A percentile compares a stretch with the other conserved stretches of the same genome.
These are phyloP conservation scores for Megalops atlanticus DNA, from an alignment of 2,113 vertebrate species.

Conservation along the genomic window DNA sequence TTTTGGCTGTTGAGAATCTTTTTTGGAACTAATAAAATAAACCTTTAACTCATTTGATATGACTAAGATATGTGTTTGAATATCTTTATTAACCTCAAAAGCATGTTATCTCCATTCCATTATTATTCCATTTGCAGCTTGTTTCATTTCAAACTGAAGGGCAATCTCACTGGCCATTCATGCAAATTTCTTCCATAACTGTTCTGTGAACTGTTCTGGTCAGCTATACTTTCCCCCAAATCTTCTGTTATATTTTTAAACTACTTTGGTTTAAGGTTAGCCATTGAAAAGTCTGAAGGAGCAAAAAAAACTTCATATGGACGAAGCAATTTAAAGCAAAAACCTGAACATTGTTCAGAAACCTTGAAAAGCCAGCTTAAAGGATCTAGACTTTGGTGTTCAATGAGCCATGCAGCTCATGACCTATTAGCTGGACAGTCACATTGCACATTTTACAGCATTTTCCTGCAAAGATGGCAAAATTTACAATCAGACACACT, in stretches of 20 bases:
- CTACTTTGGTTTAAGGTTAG: not conserved
- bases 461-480: not conserved
- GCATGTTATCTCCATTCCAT: conserved; percentile 8
- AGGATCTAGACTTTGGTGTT: not conserved
- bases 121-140: conserved; percentile 19
- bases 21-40: too few species aligned
- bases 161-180: not conserved
- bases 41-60: too few species aligned
- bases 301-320: not conserved
- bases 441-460: not conserved
- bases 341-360: not conserved
- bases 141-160: too few species aligned
- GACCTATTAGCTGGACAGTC: not conserved
- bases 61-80: not conserved
- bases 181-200: not conserved
- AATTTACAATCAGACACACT: not conserved
- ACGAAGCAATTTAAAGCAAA: not conserved
- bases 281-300: not conserved
- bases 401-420: not conserved
- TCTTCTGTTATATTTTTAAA: not conserved
- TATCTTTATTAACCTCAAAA: conserved; percentile 8
- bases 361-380: not conserved
- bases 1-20: too few species aligned
- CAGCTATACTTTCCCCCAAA: not conserved
- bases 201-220: not conserved